Percentiles rank a stretch among this genome's conserved stretches.
Conservation (phyloP, 2,888 invertebrate genomes). For the Perdita meconis region DNA sequence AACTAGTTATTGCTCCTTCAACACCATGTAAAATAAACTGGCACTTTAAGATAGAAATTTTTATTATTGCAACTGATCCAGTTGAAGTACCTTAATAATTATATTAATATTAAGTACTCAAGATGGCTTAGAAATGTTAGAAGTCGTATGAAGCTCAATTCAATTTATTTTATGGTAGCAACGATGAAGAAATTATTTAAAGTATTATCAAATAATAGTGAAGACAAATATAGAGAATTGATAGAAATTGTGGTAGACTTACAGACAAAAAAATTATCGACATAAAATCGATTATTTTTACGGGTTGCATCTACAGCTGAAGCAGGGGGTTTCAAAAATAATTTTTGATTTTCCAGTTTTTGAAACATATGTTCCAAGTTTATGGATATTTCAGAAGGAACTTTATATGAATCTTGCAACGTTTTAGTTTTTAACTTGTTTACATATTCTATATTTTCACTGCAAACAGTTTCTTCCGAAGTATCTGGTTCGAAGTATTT, state of each 20-base stretch:
- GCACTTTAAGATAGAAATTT: constrained; percentile 68
- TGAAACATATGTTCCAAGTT: constrained; percentile 57
- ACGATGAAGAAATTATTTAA: too few species aligned
- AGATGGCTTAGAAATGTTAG: too few species aligned
- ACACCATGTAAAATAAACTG: constrained; percentile 58
- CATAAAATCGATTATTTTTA: constrained; percentile 84
- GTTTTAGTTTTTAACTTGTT: neutral
- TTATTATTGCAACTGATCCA: constrained; percentile 68
- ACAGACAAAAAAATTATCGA: constrained; percentile 87
- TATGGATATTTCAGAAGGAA: constrained; percentile 52
- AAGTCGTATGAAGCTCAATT: neutral
- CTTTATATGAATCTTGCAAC: neutral
- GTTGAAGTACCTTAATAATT: constrained; percentile 64
- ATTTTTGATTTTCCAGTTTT: constrained; percentile 4
- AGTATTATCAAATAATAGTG: too few species aligned
- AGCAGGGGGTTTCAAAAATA: neutral
- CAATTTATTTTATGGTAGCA: too few species aligned
- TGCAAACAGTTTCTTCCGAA: neutral
- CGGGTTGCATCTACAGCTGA: constrained; percentile 86
- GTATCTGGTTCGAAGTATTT: constrained; percentile 3
- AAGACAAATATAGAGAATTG: neutral
- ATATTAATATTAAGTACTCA: neutral
- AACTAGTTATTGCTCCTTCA: constrained; percentile 61
- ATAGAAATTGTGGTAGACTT: constrained; percentile 70
- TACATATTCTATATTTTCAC: neutral